Evolutionary conservation across 2,888 invertebrate genomes (phyloP).

Genomic region (Volucella bombylans): DNA sequence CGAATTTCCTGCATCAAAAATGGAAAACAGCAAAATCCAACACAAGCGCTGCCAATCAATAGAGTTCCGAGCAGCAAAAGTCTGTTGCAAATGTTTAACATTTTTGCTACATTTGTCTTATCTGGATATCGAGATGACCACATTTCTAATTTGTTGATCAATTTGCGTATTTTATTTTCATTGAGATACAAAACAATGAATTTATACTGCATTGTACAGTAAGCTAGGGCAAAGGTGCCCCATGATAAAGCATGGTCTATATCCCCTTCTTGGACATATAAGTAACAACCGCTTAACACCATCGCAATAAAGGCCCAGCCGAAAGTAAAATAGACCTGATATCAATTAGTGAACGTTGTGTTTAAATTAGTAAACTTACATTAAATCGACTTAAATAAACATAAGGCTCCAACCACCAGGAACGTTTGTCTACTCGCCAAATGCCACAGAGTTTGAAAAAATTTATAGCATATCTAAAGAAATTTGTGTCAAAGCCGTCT

Average conservation of each 20-base stretch:
- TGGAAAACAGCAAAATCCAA: slow-evolving; percentile 26
- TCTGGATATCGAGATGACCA: slow-evolving; percentile 37
- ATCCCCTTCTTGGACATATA: slow-evolving; percentile 19
- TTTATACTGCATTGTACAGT: slow-evolving; percentile 47
- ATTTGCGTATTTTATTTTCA: slow-evolving; percentile 35
- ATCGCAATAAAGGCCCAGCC: slow-evolving; percentile 34
- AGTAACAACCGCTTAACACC: slow-evolving; percentile 24
- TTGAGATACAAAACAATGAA: slow-evolving; percentile 22
- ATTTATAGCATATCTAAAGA: slow-evolving; percentile 33
- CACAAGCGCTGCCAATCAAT: slow-evolving; percentile 18
- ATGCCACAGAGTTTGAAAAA: slow-evolving; percentile 44
- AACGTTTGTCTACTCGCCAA: slow-evolving; percentile 13
- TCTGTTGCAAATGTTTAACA: slow-evolving; percentile 20
- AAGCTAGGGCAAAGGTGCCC: slow-evolving; percentile 25
- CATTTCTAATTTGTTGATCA: slow-evolving; percentile 7
- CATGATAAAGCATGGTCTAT: slow-evolving; percentile 10
- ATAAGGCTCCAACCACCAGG: slow-evolving; percentile 37
- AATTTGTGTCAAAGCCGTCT: slow-evolving; percentile 6
- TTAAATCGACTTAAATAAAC: slow-evolving; percentile 40
- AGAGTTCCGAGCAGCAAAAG: slow-evolving; percentile 6
- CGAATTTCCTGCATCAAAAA: neutral
- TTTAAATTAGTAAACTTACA: slow-evolving; percentile 16
- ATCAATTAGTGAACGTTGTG: neutral
- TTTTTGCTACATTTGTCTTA: slow-evolving; percentile 29
- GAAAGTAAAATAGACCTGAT: slow-evolving; percentile 34